Conservation (phyloP, 2,113 vertebrate species). For the Butastur rufipennis region DNA sequence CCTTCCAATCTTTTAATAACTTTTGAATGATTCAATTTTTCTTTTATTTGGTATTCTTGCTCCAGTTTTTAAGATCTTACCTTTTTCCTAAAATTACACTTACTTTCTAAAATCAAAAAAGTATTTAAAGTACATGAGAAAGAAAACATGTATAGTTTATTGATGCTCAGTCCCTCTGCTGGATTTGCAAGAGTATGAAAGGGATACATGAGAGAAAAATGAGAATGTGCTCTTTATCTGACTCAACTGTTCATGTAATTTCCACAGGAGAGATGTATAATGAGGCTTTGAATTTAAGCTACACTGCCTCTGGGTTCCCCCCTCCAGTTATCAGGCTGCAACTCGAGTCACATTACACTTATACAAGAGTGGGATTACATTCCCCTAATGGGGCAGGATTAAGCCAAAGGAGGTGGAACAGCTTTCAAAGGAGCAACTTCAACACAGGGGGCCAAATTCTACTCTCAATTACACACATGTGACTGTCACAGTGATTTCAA, state of each 20-base stretch:
- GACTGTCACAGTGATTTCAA: slow-evolving; percentile 38
- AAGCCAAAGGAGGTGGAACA: slow-evolving; percentile 54
- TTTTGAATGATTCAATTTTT: background rate
- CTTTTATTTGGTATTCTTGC: background rate
- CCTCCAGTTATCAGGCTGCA: slow-evolving; percentile 33
- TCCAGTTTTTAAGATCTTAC: background rate
- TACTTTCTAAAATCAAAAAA: background rate
- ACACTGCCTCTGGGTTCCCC: background rate
- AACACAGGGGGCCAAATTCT: slow-evolving; percentile 53
- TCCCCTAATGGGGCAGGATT: slow-evolving; percentile 45
- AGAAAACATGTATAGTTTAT: background rate
- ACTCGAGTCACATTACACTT: slow-evolving; percentile 45
- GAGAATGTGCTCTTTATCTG: slow-evolving; percentile 41
- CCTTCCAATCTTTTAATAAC: background rate
- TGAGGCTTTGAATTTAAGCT: slow-evolving; percentile 51
- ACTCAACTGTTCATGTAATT: slow-evolving; percentile 57
- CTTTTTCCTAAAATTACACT: background rate
- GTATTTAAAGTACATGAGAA: background rate
- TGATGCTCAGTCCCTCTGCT: background rate
- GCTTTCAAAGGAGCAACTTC: slow-evolving; percentile 60
- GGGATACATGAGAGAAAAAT: background rate
- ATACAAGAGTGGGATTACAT: slow-evolving; percentile 57
- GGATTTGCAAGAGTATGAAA: background rate
- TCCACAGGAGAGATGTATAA: slow-evolving; percentile 37
- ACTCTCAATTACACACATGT: slow-evolving; percentile 56